phyloP scores from a whole-genome alignment of 2,113 vertebrate genomes.

The Colaptes auratus region DNA sequence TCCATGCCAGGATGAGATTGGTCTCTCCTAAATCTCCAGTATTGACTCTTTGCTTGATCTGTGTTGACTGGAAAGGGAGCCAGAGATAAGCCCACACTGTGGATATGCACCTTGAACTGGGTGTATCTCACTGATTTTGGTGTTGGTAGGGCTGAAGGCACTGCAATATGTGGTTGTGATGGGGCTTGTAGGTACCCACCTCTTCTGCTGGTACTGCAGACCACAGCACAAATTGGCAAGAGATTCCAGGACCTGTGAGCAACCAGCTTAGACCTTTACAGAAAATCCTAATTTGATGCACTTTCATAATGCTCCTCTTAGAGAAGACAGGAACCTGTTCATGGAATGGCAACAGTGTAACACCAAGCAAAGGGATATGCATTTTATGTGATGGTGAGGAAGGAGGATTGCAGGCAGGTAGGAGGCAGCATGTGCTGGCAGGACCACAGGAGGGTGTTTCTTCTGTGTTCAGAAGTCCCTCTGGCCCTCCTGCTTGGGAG shows the following conservation, averaged over 20 bases:
- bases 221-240: background rate
- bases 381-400: background rate
- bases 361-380: background rate
- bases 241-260: background rate
- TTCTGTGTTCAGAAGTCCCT: background rate
- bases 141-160: background rate
- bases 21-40: background rate
- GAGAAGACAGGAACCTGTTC: background rate
- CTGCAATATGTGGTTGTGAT: background rate
- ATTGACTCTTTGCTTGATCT: background rate
- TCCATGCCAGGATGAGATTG: background rate
- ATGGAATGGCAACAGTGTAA: background rate
- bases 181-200: background rate
- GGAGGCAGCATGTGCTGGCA: conserved; percentile 24
- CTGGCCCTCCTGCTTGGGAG: background rate
- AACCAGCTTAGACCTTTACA: background rate
- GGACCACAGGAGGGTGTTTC: background rate
- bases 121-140: background rate
- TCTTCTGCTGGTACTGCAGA: background rate
- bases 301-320: background rate
- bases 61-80: background rate
- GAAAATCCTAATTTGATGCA: background rate
- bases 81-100: background rate
- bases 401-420: conserved; percentile 26
- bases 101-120: background rate